These are phyloP conservation scores for Sardinella longiceps DNA, from an alignment of 2,797 vertebrate genomes.

Conservation along the genomic window DNA sequence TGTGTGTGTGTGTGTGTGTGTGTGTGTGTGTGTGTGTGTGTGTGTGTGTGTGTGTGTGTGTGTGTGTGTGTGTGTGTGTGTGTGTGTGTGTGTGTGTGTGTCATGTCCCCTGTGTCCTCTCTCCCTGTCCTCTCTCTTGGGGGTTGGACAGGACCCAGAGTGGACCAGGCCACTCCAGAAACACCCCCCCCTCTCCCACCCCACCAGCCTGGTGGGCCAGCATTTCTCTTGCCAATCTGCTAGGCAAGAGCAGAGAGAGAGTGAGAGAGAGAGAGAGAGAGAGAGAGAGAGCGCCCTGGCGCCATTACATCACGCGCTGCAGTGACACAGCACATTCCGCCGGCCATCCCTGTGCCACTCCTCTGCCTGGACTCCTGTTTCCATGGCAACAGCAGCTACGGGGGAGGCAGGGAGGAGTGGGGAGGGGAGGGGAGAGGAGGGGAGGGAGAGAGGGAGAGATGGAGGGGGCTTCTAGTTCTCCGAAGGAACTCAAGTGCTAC, in stretches of 20 bases:
- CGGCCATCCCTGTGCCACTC: neutral
- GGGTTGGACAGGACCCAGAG: neutral
- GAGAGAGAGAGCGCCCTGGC: neutral
- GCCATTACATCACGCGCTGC: neutral
- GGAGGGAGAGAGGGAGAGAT: neutral
- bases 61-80: too few species aligned
- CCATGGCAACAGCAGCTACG: constrained; percentile 15
- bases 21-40: too few species aligned
- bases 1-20: too few species aligned
- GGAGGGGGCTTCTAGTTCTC: neutral
- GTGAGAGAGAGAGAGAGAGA: too few species aligned
- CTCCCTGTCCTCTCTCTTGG: neutral
- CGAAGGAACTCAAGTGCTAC: neutral
- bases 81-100: too few species aligned
- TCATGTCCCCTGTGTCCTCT: neutral
- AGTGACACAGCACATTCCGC: constrained; percentile 26
- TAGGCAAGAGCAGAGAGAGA: too few species aligned
- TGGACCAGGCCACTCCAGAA: neutral
- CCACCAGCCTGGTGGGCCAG: too few species aligned
- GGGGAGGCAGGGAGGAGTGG: neutral
- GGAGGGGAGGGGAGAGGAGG: neutral
- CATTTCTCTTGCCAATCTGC: too few species aligned
- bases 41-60: too few species aligned
- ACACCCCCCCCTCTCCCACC: too few species aligned
- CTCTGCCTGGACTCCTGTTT: constrained; percentile 15